Percentiles rank a stretch among this genome's conserved stretches.
phyloP scores from a whole-genome alignment of 2,888 invertebrate genomes.

The Papilio gigon region DNA sequence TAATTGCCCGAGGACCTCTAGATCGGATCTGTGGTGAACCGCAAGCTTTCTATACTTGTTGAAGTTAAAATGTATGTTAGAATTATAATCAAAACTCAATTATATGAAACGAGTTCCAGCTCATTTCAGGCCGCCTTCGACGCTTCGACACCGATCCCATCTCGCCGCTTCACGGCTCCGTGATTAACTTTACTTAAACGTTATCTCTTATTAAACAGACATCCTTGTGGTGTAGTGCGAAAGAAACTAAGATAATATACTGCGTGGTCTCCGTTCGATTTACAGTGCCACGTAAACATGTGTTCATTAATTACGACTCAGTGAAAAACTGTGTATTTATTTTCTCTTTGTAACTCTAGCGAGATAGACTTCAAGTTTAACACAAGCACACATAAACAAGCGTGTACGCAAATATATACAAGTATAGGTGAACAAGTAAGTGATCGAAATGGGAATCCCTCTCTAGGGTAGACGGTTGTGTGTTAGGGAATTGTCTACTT shows the following conservation, averaged over 20 bases:
- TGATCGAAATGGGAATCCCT: background rate
- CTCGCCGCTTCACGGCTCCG: conserved; percentile 60
- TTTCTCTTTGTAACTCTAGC: no score
- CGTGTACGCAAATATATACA: no score
- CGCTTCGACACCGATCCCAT: conserved; percentile 56
- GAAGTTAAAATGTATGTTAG: conserved; percentile 36
- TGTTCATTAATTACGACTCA: background rate
- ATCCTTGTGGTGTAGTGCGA: background rate
- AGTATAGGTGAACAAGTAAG: background rate
- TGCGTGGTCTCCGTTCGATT: background rate
- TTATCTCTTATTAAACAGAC: conserved; percentile 71
- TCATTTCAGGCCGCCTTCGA: conserved; percentile 41
- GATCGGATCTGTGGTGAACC: conserved; percentile 3
- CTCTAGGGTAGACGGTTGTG: background rate
- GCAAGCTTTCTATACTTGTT: conserved; percentile 26
- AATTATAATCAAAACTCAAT: conserved; percentile 48
- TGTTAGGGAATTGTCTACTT: no score
- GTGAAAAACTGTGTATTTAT: no score
- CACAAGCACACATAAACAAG: no score
- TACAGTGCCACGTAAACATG: background rate
- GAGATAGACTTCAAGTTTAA: no score
- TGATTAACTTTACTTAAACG: conserved; percentile 77
- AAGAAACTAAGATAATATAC: background rate
- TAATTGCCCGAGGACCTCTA: background rate
- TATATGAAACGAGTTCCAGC: conserved; percentile 43